Evolutionary conservation across 2,113 vertebrate species (phyloP).

Genomic region (Myocastor coypus): DNA sequence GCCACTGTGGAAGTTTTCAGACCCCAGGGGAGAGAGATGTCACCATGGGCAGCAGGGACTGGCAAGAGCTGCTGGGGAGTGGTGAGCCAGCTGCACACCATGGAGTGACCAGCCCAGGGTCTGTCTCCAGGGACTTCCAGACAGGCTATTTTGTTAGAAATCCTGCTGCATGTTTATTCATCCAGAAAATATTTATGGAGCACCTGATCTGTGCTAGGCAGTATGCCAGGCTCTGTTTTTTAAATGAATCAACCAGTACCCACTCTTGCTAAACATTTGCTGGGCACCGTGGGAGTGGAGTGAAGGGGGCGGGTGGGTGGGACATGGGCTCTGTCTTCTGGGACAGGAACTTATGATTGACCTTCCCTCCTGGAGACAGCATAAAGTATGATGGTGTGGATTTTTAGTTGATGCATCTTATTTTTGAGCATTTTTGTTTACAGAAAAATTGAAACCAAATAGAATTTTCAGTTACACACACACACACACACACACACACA

Average conservation of each 20-base stretch:
- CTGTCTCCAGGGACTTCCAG: neutral
- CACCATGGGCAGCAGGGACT: neutral
- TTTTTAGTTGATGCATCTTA: neutral
- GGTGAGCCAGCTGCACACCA: neutral
- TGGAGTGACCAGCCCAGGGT: neutral
- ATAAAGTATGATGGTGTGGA: neutral
- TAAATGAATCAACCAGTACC: neutral
- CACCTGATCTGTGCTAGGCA: neutral
- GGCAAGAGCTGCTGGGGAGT: neutral
- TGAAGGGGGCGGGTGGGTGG: neutral
- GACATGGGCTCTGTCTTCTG: neutral
- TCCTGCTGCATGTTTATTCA: neutral
- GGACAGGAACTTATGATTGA: neutral
- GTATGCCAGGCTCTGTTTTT: neutral
- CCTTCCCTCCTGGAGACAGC: neutral
- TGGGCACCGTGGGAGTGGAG: neutral
- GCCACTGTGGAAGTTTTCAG: neutral
- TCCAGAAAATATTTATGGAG: neutral
- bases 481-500: too few species aligned
- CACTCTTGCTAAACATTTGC: neutral
- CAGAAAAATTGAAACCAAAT: neutral
- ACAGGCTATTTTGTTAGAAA: neutral
- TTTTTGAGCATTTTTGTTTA: constrained; percentile 19
- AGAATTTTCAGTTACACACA: neutral
- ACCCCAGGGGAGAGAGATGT: neutral